phyloP scores from a whole-genome alignment of 2,113 vertebrate genomes.

The Ammodytes marinus region DNA sequence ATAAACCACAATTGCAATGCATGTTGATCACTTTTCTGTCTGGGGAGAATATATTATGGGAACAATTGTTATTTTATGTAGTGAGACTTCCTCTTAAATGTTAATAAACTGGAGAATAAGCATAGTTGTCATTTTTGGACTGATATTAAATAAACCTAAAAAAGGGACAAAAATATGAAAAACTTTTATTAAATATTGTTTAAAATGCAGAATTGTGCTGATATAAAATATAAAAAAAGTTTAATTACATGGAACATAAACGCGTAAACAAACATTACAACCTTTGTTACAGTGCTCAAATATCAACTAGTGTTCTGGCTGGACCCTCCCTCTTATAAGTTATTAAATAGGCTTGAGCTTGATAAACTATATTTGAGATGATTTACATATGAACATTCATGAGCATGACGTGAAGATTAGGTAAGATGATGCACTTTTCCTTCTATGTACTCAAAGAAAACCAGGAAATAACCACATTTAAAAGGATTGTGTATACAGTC shows the following conservation, averaged over 20 bases:
- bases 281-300: slow-evolving; percentile 40
- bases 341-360: slow-evolving; percentile 35
- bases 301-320: slow-evolving; percentile 66
- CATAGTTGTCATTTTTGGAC: slow-evolving; percentile 25
- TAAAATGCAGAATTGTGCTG: slow-evolving; percentile 51
- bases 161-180: neutral
- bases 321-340: slow-evolving; percentile 49
- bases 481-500: neutral
- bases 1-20: slow-evolving; percentile 27
- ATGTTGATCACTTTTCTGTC: slow-evolving; percentile 31
- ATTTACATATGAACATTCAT: slow-evolving; percentile 26
- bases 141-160: neutral
- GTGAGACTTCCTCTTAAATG: slow-evolving; percentile 37
- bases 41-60: slow-evolving; percentile 17
- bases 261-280: slow-evolving; percentile 10
- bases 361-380: slow-evolving; percentile 10
- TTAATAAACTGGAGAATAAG: slow-evolving; percentile 48
- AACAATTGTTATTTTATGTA: slow-evolving; percentile 38
- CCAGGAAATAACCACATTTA: neutral
- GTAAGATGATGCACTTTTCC: neutral
- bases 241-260: slow-evolving; percentile 10
- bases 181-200: slow-evolving; percentile 76
- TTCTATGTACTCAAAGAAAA: neutral
- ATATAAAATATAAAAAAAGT: slow-evolving; percentile 40
- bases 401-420: neutral